Evolutionary conservation across 2,888 invertebrate species (phyloP), one percentile per base, ranked within the genome.

Genomic region (Platycnemis pennipes): DNA sequence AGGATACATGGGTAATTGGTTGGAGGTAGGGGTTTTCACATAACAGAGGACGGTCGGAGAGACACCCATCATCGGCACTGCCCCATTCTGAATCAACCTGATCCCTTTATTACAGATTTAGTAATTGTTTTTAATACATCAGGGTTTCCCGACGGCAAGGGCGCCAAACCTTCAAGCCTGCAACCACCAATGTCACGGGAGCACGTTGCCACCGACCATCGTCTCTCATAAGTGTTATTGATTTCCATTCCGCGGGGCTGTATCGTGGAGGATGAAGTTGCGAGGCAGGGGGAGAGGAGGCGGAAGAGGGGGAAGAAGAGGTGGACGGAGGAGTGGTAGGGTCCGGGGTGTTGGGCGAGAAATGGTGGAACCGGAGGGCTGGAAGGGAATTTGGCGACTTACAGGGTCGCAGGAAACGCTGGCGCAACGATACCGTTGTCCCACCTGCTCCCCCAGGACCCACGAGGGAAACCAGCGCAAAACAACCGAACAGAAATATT

Each of bases 161-260:
- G 22, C 56, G 22, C 63, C 26, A n/a, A 26, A 22, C 63, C 7
- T 63, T n/a, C 63, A 22, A 8, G 37, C 31, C 77, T 11, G 77
- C 37, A 37, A 63, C 11, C 77, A 37, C 8, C 77, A 31, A 22
- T 22, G 13, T 37, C 77, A 77, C 77, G 77, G 31, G 31, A 37
- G 77, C 77, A 31, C 31, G 77, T 37, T 5, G 77, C 77, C 77
- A 22, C 56, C 91, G 91, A 63, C 69, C 91, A 91, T 44, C n/a
- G 31, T 44, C 44, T 91, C 63, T 91, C 56, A 63, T 91, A 91
- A 91, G 91, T 91, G 91, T 16, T 91, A 91, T 91, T 91, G 91
- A 91, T 91, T 91, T 91, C 91, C 44, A 91, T 44, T 91, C 91
- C 91, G 63, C 63, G 91, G 26, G 91, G 63, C 91, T n/a, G 63